Evolutionary conservation across 2,888 invertebrate species (phyloP), one percentile per base, ranked within the genome.

Genomic region (Thecophora atra): DNA sequence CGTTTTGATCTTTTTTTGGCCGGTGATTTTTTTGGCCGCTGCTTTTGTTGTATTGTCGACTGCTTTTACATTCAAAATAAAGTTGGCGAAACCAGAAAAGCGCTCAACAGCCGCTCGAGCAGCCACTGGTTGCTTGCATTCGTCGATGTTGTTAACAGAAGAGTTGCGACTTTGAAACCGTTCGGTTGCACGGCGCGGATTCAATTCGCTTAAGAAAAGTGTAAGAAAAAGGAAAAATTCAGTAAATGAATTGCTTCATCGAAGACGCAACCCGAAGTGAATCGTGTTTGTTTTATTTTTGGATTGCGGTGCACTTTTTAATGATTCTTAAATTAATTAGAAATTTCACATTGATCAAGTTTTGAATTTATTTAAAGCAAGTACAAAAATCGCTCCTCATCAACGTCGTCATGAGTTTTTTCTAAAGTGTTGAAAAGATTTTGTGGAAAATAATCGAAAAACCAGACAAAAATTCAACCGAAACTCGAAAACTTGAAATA

Each of bases 121-220:
- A 24, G 28, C 71, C 75, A 71, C 52, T 52, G 52, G 72, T 52
- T 62, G 56, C 72, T 73, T 75, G 75, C 72, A 73, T 47, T 73
- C 52, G 67, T 51, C 70, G 72, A 75, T 76, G 76, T 75, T 78
- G 74, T 76, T 78, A 74, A 76, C 78, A 78, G 78, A 79, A 79
- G 73, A 76, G 78, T 78, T 76, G 76, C 78, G 78, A 78, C 77
- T 78, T 77, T 77, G 77, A 76, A 79, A 74, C 75, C 77, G 77
- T 76, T 73, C 77, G 78, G 78, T 79, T 78, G 78, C 72, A 72
- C 69, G 74, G 68, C 72, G 74, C 75, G 73, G 70, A 70, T 66
- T 63, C 15, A 58, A 8, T 58, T 47, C 47, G 47, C 4, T 37
- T 37, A 1, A 37, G 37, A 37, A 6, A 8, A 8, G 7, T 37